Conservation (phyloP, 2,113 vertebrate species). For the Taurulus bubalis region DNA sequence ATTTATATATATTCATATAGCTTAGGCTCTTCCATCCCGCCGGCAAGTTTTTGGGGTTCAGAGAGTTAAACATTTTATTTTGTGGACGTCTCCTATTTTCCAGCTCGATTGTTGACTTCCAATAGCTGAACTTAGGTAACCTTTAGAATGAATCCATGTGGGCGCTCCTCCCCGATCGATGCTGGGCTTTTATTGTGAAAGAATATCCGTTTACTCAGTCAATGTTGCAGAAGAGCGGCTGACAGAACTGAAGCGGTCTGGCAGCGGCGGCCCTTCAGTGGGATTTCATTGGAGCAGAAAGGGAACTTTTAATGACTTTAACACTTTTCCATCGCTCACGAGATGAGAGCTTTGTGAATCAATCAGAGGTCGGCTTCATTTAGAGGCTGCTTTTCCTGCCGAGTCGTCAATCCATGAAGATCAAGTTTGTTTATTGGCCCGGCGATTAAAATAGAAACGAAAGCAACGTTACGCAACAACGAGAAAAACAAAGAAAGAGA, state of each 20-base stretch:
- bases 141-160: background rate
- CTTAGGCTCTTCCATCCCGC: too few relatives aligned
- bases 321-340: background rate
- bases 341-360: slow-evolving; percentile 22
- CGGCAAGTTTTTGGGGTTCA: too few relatives aligned
- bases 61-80: too few relatives aligned
- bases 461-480: background rate
- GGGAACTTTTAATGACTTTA: slow-evolving; percentile 16
- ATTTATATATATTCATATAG: too few relatives aligned
- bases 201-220: background rate
- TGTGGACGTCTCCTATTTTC: too few relatives aligned
- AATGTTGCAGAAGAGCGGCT: slow-evolving; percentile 3
- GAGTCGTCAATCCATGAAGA: background rate
- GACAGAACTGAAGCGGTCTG: background rate
- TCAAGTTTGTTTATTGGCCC: background rate
- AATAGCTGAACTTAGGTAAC: background rate
- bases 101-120: too few relatives aligned
- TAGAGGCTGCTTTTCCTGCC: too few relatives aligned
- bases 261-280: too few relatives aligned
- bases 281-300: slow-evolving; percentile 7
- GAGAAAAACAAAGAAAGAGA: background rate
- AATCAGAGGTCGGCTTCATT: background rate
- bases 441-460: background rate
- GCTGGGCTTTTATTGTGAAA: slow-evolving; percentile 19
- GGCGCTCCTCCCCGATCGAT: too few relatives aligned